phyloP scores from a whole-genome alignment of 2,888 invertebrate genomes.

The Hydriomena furcata region DNA sequence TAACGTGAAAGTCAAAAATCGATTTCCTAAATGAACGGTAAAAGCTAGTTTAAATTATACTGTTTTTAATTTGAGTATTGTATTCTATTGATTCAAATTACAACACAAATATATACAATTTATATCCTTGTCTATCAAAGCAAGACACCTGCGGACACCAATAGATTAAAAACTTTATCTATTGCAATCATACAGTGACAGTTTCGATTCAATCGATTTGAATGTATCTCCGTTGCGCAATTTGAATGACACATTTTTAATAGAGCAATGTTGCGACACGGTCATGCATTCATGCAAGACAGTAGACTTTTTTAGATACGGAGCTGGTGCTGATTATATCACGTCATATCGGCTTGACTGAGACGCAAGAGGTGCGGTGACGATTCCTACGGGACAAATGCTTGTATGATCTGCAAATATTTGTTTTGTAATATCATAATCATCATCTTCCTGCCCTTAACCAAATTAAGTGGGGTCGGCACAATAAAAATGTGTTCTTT shows the following conservation, averaged over 20 bases:
- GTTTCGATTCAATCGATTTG: constrained; percentile 28
- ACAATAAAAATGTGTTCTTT: no score
- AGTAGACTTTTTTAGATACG: constrained; percentile 6
- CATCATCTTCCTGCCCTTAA: no score
- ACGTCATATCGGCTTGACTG: no score
- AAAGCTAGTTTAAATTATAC: no score
- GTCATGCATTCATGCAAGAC: constrained; percentile 16
- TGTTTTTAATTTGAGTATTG: no score
- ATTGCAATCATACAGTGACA: constrained; percentile 30
- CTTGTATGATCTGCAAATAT: no score
- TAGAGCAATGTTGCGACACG: constrained; percentile 39
- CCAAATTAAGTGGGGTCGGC: no score
- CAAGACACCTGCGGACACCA: constrained; percentile 19
- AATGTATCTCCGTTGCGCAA: constrained; percentile 33
- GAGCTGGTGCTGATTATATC: neutral
- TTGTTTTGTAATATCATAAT: no score
- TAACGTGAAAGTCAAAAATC: no score
- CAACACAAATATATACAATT: constrained; percentile 37
- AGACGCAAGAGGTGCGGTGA: no score
- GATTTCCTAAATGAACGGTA: no score
- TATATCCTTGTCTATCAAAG: constrained; percentile 55
- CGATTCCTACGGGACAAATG: no score
- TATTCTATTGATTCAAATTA: neutral
- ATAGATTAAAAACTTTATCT: constrained; percentile 30
- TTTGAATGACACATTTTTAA: constrained; percentile 40